phyloP scores from a whole-genome alignment of 2,113 vertebrate species.

The Pelecanoides urinatrix region DNA sequence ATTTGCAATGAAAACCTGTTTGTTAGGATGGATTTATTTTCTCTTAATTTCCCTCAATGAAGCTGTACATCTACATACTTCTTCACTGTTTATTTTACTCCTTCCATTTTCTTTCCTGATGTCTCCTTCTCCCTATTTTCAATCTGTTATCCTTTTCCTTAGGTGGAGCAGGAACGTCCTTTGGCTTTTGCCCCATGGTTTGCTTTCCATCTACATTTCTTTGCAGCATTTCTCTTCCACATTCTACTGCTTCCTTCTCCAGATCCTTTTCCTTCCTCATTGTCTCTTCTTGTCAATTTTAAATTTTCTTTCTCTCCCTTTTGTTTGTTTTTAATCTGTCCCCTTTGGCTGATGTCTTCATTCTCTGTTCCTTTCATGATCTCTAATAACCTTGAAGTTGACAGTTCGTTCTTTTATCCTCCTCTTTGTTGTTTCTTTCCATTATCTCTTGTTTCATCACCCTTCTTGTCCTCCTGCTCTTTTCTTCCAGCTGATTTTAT shows the following conservation, averaged over 20 bases:
- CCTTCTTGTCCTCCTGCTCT: background rate
- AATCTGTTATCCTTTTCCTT: background rate
- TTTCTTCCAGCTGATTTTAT: background rate
- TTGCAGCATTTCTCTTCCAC: background rate
- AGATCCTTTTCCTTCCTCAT: background rate
- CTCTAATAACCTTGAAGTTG: background rate
- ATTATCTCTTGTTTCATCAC: background rate
- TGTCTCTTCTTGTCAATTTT: background rate
- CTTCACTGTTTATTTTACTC: background rate
- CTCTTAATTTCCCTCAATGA: background rate
- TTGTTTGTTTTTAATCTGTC: background rate
- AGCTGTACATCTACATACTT: background rate
- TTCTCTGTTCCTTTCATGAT: background rate
- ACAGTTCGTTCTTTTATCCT: background rate
- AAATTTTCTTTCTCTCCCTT: background rate
- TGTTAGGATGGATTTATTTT: background rate
- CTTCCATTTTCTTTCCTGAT: background rate
- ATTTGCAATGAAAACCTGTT: background rate
- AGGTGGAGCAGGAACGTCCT: background rate
- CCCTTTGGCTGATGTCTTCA: background rate
- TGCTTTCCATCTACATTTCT: background rate
- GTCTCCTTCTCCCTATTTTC: background rate
- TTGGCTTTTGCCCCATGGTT: background rate
- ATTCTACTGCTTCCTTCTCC: background rate
- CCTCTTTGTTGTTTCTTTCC: background rate